Conservation (phyloP, 2,113 vertebrate genomes). For the Coryphaenoides rupestris region DNA sequence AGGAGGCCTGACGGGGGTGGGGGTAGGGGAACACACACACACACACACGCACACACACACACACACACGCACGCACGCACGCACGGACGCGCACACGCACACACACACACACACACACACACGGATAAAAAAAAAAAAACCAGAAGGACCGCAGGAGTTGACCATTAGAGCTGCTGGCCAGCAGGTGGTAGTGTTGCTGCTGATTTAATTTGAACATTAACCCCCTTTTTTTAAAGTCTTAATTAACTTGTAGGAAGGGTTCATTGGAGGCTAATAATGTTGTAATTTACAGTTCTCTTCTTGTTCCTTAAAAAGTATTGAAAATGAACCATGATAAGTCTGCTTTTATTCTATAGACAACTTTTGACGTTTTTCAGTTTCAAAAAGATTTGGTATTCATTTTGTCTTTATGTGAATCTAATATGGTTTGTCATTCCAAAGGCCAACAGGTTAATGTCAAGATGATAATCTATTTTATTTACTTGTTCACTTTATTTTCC, state of each 20-base stretch:
- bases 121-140: not conserved
- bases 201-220: constrained; percentile 42
- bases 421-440: constrained; percentile 4
- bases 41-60: no score
- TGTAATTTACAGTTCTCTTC: no score
- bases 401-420: not conserved
- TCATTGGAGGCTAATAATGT: no score
- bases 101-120: no score
- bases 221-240: no score
- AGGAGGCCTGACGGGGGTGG: constrained; percentile 43
- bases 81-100: no score
- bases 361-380: no score
- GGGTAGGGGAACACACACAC: constrained; percentile 14
- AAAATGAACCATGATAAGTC: no score
- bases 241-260: no score
- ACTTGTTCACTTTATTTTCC: constrained; percentile 12
- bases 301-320: not conserved
- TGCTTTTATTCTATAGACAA: no score
- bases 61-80: no score
- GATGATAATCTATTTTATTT: constrained; percentile 17
- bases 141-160: not conserved
- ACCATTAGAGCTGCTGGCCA: constrained; percentile 40
- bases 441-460: constrained; percentile 10
- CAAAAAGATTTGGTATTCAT: no score
- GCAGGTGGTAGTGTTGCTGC: constrained; percentile 75